These are phyloP conservation scores for Hermodice carunculata DNA, from an alignment of 2,888 invertebrate species.

Conservation along the genomic window DNA sequence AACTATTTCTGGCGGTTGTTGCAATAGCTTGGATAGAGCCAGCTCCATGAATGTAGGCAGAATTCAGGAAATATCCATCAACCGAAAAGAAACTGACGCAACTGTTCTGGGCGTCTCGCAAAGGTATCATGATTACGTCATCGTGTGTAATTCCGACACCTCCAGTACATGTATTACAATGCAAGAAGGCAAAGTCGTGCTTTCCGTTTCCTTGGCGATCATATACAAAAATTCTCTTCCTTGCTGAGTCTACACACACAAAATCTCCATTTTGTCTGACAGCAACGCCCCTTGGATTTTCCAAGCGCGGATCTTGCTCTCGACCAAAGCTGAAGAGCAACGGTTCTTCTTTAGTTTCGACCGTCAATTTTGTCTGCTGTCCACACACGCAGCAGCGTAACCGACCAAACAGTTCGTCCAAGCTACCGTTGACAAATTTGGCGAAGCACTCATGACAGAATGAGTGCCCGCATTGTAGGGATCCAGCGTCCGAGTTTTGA, in stretches of 20 bases:
- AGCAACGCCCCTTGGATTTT: slow-evolving; percentile 2
- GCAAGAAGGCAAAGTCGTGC: slow-evolving; percentile 21
- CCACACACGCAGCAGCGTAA: slow-evolving; percentile 27
- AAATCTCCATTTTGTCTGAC: slow-evolving; percentile 6
- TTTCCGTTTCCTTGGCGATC: slow-evolving; percentile 7
- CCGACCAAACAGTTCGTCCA: slow-evolving; percentile 15
- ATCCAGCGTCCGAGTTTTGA: neutral
- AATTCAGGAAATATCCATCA: slow-evolving; percentile 6
- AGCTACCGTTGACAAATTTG: slow-evolving; percentile 17
- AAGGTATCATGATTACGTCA: slow-evolving; percentile 15
- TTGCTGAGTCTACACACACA: slow-evolving; percentile 7
- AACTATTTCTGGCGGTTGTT: neutral
- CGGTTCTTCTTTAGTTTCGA: slow-evolving; percentile 3
- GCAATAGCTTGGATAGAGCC: neutral
- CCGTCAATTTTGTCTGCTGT: slow-evolving; percentile 1
- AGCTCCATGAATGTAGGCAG: slow-evolving; percentile 4
- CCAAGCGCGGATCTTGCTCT: neutral
- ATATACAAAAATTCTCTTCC: slow-evolving; percentile 14
- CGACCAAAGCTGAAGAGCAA: slow-evolving; percentile 21
- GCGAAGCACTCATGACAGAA: slow-evolving; percentile 23
- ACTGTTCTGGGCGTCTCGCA: neutral
- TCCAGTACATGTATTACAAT: slow-evolving; percentile 1
- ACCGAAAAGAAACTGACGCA: slow-evolving; percentile 10
- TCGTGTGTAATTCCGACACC: slow-evolving; percentile 11
- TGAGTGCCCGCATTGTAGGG: slow-evolving; percentile 16